Evolutionary conservation across 2,888 invertebrate genomes (phyloP).

Genomic region (Orthonychiurus folsomi): DNA sequence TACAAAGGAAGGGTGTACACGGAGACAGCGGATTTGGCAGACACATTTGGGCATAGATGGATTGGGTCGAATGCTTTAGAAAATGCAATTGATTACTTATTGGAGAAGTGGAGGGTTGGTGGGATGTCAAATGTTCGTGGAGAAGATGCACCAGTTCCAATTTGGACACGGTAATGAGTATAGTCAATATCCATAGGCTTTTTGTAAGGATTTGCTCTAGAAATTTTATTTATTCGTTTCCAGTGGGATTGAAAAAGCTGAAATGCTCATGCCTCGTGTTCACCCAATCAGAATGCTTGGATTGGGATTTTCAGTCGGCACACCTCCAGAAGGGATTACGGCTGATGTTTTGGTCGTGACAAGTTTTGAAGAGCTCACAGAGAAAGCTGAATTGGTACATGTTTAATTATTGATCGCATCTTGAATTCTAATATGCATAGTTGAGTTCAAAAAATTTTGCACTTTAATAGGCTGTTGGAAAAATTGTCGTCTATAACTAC

Average conservation of each 20-base stretch:
- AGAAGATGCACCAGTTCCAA: neutral
- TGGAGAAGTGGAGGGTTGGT: neutral
- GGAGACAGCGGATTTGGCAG: neutral
- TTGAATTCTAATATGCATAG: no score
- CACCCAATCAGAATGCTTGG: slow-evolving; percentile 29
- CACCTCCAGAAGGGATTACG: slow-evolving; percentile 29
- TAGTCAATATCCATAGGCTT: no score
- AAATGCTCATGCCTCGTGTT: slow-evolving; percentile 17
- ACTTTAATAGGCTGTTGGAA: slow-evolving; percentile 37
- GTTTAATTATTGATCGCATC: no score
- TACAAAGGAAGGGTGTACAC: neutral
- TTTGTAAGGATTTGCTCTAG: no score
- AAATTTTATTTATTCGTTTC: no score
- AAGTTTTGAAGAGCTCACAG: slow-evolving; percentile 30
- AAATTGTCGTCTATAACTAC: slow-evolving; percentile 38
- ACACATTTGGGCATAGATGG: neutral
- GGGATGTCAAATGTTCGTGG: neutral
- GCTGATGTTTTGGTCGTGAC: slow-evolving; percentile 36
- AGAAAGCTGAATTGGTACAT: slow-evolving; percentile 14
- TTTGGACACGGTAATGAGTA: neutral
- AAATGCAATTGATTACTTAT: neutral
- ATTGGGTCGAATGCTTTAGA: neutral
- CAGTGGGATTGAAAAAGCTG: slow-evolving; percentile 31
- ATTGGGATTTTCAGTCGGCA: slow-evolving; percentile 34
- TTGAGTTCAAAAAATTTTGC: no score